A percentile compares a stretch with the other conserved stretches of the same genome.
Conservation (phyloP, 2,888 invertebrate genomes). For the Synergus laeviventris region DNA sequence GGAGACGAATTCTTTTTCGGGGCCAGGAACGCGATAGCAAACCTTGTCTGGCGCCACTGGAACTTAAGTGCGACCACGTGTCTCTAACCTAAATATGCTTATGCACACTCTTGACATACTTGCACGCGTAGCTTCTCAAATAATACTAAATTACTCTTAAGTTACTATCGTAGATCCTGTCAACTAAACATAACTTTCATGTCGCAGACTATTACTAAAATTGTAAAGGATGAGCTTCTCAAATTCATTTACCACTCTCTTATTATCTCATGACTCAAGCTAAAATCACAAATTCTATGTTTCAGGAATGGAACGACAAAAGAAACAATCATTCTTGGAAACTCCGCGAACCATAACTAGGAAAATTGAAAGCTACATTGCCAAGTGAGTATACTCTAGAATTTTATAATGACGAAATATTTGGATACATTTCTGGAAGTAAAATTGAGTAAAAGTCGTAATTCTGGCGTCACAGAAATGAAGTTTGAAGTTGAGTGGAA, state of each 20-base stretch:
- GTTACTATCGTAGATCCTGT: slow-evolving; percentile 15
- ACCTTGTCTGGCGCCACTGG: slow-evolving; percentile 49
- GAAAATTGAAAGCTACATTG: slow-evolving; percentile 56
- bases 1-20: slow-evolving; percentile 60
- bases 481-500: slow-evolving; percentile 51
- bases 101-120: slow-evolving; percentile 35
- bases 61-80: slow-evolving; percentile 52
- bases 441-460: slow-evolving; percentile 42
- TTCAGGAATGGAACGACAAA: neutral
- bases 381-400: slow-evolving; percentile 52
- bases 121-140: slow-evolving; percentile 6
- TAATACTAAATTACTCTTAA: slow-evolving; percentile 31
- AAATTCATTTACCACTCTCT: neutral
- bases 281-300: neutral
- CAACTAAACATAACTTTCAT: slow-evolving; percentile 4
- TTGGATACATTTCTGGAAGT: neutral
- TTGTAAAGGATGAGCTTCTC: neutral
- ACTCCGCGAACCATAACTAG: slow-evolving; percentile 50
- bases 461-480: slow-evolving; percentile 37
- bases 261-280: neutral
- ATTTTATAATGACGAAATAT: neutral
- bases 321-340: slow-evolving; percentile 27
- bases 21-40: slow-evolving; percentile 36
- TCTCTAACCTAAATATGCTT: slow-evolving; percentile 35
- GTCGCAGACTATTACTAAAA: neutral